Percentiles rank a stretch among this genome's conserved stretches.
These are phyloP conservation scores for Tenthredo amoena DNA, from an alignment of 2,888 invertebrate species.

Conservation along the genomic window DNA sequence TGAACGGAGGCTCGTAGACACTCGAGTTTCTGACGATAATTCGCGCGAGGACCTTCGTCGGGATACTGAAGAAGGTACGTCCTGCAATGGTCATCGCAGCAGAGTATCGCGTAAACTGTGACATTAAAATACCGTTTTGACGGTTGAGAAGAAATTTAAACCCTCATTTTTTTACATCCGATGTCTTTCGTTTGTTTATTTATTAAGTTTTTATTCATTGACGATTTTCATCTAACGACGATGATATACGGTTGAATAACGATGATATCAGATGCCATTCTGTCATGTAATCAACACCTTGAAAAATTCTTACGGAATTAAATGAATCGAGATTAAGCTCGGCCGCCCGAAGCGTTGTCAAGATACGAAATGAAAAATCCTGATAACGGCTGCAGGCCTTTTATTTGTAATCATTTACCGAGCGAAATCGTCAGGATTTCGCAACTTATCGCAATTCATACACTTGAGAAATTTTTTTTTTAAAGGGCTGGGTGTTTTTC, in stretches of 20 bases:
- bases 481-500: too few relatives aligned
- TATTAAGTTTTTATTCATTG: not conserved
- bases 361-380: not conserved
- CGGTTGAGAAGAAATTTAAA: not conserved
- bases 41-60: not conserved
- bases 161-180: not conserved
- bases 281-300: not conserved
- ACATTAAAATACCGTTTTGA: constrained; percentile 19
- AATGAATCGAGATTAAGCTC: not conserved
- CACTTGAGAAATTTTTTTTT: not conserved
- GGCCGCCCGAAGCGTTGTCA: not conserved
- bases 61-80: constrained; percentile 19
- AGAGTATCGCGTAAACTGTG: not conserved
- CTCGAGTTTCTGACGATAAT: constrained; percentile 24
- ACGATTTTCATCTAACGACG: not conserved
- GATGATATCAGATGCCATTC: not conserved
- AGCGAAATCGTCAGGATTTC: not conserved
- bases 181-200: not conserved
- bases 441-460: not conserved
- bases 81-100: constrained; percentile 22
- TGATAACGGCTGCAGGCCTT: not conserved
- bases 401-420: not conserved
- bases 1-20: not conserved
- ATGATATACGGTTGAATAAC: not conserved
- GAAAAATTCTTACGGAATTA: not conserved